Evolutionary conservation across 2,888 invertebrate genomes (phyloP), one percentile per base, ranked within the genome.

Genomic region (Sinodicranocentrus sp.): DNA sequence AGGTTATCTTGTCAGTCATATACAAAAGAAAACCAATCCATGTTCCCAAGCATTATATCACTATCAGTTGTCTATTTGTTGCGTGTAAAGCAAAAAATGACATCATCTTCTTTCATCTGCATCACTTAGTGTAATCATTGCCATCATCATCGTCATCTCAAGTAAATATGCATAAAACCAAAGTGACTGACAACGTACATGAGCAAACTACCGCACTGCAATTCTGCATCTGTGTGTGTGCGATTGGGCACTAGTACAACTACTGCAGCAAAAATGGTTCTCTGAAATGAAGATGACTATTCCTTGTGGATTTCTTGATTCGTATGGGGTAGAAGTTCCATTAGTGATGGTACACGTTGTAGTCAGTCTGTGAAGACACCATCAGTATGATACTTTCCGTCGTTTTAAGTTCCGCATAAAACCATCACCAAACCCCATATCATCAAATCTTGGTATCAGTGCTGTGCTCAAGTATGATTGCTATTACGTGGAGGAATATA

Each of bases 1-100:
- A 33, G 63, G n/a, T 17, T 19, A 15, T 17, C 19, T 6, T 43
- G 13, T 43, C 59, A 72, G 72, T 72, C 72, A 72, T 59, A 39
- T n/a, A 59, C 59, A 59, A 59, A 43, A 13, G 72, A 43, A 43
- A 25, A 59, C 59, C 59, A 59, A 33, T 57, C 13, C 39, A 39
- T 10, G n/a, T 48, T 48, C 48, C 5, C 48, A 48, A 48, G n/a
- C n/a, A n/a, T 54, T 68, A 23, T 25, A 48, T 39, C n/a, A 59
- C 39, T 26, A 43, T 72, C 43, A 33, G 26, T 26, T 48, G 10
- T 6, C 17, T n/a, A 3, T 10, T 3, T 48, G 48, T n/a, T 17
- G 21, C 25, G 54, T 28, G 25, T 19, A 63, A 5, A n/a, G 44
- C 8, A 33, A 44, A 48, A 75, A 48, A 75, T 63, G 75, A 75